Percentiles rank a stretch among this genome's conserved stretches.
Conservation (phyloP, 92 coral and sea anemone species). For the Epizoanthus ramosus region DNA sequence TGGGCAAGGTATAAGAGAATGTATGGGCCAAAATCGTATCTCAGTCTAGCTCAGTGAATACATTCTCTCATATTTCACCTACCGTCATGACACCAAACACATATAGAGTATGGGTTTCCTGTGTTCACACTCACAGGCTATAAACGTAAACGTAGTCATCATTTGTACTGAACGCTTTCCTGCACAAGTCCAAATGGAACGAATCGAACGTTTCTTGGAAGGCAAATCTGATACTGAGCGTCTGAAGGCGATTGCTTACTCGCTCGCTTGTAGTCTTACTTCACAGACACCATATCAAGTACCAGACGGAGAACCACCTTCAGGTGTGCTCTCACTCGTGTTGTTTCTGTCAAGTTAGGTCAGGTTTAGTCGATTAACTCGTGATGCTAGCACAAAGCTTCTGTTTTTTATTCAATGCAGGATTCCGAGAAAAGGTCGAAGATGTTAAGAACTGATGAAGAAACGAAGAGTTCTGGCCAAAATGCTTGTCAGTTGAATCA, state of each 20-base stretch:
- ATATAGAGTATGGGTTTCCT: too few species aligned
- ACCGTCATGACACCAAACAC: too few species aligned
- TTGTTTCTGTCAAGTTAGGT: neutral
- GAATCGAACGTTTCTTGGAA: constrained; percentile 18
- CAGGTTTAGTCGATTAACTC: neutral
- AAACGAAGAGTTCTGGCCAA: neutral
- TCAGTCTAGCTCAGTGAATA: too few species aligned
- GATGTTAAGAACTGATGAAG: neutral
- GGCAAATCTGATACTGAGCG: constrained; percentile 27
- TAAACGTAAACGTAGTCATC: neutral
- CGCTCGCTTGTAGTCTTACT: constrained; percentile 25
- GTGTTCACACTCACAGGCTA: too few species aligned
- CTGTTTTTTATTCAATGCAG: neutral
- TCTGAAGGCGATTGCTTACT: constrained; percentile 4
- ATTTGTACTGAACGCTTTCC: neutral
- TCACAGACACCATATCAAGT: constrained; percentile 10
- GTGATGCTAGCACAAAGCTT: neutral
- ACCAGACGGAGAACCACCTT: constrained; percentile 5
- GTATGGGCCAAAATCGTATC: too few species aligned
- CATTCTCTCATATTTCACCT: too few species aligned
- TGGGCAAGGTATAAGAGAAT: too few species aligned
- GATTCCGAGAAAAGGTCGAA: neutral
- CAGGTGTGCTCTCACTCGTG: constrained; percentile 12
- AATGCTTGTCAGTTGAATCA: neutral
- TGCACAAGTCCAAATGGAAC: neutral